Evolutionary conservation across 2,888 invertebrate species (phyloP).

Genomic region (Drosophila tripunctata): DNA sequence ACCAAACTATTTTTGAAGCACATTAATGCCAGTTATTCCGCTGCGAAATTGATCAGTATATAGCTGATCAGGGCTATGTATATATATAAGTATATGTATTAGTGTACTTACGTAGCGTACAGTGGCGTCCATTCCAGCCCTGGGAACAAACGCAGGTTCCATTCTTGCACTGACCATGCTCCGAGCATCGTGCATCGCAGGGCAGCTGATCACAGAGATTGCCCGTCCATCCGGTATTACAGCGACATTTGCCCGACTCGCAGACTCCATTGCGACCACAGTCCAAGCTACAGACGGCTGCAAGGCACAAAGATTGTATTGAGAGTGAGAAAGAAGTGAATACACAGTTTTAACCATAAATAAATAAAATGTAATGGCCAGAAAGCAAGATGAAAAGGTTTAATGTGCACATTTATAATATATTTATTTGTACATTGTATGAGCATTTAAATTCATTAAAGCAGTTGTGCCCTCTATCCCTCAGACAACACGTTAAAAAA

Average conservation of each 20-base stretch:
- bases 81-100: too few relatives aligned
- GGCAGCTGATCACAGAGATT: slow-evolving; percentile 95
- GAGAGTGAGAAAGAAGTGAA: slow-evolving; percentile 1
- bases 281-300: slow-evolving; percentile 95
- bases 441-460: slow-evolving; percentile 70
- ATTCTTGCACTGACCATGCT: slow-evolving; percentile 98
- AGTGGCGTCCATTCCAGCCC: slow-evolving; percentile 99
- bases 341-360: slow-evolving; percentile 16
- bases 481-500: too few relatives aligned
- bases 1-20: background rate
- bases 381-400: background rate
- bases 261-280: slow-evolving; percentile 98
- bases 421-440: slow-evolving; percentile 31
- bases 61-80: too few relatives aligned
- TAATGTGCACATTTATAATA: slow-evolving; percentile 22
- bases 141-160: slow-evolving; percentile 98
- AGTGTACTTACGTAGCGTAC: slow-evolving; percentile 94
- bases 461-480: background rate
- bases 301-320: slow-evolving; percentile 9
- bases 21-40: too few relatives aligned
- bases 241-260: slow-evolving; percentile 95
- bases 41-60: too few relatives aligned
- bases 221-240: slow-evolving; percentile 97
- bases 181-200: slow-evolving; percentile 95
- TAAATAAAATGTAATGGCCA: slow-evolving; percentile 9